Percentiles rank a stretch among this genome's conserved stretches.
Evolutionary conservation across 37 sponge, comb jelly and placozoan species (phyloP).

Genomic region (Bolinopsis microptera): DNA sequence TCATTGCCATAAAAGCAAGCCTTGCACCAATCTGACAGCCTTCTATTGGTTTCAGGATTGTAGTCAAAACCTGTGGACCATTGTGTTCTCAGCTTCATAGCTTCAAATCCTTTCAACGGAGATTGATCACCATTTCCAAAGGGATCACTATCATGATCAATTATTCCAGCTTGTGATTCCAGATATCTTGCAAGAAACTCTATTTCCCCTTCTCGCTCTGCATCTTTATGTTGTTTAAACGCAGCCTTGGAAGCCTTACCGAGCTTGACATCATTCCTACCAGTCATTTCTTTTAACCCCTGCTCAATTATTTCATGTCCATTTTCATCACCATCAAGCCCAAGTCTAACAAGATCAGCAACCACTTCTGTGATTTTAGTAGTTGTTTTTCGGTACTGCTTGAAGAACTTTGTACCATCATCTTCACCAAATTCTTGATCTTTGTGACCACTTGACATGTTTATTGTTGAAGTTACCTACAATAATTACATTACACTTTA

Average conservation of each 20-base stretch:
- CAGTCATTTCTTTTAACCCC: background rate
- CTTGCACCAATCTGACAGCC: slow-evolving; percentile 19
- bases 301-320: background rate
- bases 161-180: background rate
- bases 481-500: too few relatives aligned
- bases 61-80: slow-evolving; percentile 62
- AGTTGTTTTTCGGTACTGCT: background rate
- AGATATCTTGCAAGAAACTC: background rate
- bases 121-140: slow-evolving; percentile 60
- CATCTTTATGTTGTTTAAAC: slow-evolving; percentile 5
- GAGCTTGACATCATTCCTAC: background rate
- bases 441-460: too few relatives aligned
- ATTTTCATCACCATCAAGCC: background rate
- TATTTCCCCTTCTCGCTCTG: background rate
- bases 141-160: background rate
- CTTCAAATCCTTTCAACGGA: background rate
- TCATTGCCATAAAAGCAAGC: background rate
- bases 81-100: background rate
- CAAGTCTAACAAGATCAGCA: background rate
- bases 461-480: too few relatives aligned
- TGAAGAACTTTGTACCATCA: background rate
- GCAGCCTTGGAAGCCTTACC: background rate
- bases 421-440: background rate
- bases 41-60: background rate
- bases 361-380: background rate